phyloP scores from a whole-genome alignment of 2,113 vertebrate species.

The Phaethon lepturus region DNA sequence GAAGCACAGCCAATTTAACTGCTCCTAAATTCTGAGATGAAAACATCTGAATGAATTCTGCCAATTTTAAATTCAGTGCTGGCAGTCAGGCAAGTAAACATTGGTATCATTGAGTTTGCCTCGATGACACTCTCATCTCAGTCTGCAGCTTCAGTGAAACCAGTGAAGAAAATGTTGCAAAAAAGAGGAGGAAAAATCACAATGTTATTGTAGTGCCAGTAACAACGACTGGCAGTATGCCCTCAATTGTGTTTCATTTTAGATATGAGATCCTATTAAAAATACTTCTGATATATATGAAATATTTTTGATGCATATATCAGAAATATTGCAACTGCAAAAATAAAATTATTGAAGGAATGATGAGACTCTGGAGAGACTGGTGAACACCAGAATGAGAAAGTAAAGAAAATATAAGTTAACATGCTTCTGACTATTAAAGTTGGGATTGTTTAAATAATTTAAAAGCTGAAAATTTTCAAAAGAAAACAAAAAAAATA shows the following conservation, averaged over 20 bases:
- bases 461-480: neutral
- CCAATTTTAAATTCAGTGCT: neutral
- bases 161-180: neutral
- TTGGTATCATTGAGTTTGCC: neutral
- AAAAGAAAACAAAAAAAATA: neutral
- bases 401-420: neutral
- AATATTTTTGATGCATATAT: neutral
- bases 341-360: neutral
- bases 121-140: neutral
- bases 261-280: neutral
- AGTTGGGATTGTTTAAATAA: neutral
- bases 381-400: neutral
- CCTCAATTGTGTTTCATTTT: neutral
- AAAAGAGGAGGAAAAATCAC: neutral
- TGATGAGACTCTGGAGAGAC: neutral
- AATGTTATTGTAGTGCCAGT: neutral
- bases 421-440: neutral
- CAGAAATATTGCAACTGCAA: neutral
- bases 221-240: neutral
- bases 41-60: neutral
- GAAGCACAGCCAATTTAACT: neutral
- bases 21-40: neutral
- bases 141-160: neutral
- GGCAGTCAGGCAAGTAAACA: neutral
- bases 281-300: neutral